Conservation (phyloP, 1,140 invertebrate species). For the Atta cephalotes region DNA sequence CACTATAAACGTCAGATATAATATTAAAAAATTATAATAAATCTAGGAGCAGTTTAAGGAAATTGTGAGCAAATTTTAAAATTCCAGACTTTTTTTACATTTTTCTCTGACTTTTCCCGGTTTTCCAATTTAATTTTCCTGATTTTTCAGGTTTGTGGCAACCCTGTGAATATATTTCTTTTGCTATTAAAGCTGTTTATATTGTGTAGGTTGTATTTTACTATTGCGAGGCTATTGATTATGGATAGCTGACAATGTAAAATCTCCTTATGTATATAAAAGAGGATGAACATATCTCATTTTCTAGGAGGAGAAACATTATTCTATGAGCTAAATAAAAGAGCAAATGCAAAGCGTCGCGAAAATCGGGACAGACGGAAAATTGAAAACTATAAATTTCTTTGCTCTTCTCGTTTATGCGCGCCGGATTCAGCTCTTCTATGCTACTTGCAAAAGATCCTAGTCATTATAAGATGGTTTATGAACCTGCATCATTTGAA, state of each 20-base stretch:
- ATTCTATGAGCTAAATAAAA: conserved; percentile 24
- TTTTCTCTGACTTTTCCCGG: no score
- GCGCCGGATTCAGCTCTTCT: neutral
- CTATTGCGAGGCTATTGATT: neutral
- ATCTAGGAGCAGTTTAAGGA: no score
- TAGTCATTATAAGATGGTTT: conserved; percentile 13
- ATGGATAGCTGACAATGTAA: neutral
- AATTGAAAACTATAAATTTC: conserved; percentile 73
- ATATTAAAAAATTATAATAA: no score
- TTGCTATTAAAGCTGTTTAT: neutral
- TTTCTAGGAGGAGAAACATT: conserved; percentile 9
- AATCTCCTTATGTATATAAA: neutral
- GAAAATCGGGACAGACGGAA: conserved; percentile 44
- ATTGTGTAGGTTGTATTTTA: neutral
- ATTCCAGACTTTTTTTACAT: no score
- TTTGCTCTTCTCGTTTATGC: neutral
- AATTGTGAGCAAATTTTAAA: no score
- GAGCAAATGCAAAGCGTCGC: neutral
- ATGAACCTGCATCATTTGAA: conserved; percentile 39
- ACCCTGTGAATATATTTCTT: neutral
- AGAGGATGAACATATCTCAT: conserved; percentile 7
- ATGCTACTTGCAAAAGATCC: conserved; percentile 9
- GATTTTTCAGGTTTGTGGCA: no score
- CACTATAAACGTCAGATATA: no score
- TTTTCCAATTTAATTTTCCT: no score